A percentile compares a stretch with the other conserved stretches of the same genome.
Evolutionary conservation across 2,888 invertebrate species (phyloP).

Genomic region (Sarcophaga carnaria): DNA sequence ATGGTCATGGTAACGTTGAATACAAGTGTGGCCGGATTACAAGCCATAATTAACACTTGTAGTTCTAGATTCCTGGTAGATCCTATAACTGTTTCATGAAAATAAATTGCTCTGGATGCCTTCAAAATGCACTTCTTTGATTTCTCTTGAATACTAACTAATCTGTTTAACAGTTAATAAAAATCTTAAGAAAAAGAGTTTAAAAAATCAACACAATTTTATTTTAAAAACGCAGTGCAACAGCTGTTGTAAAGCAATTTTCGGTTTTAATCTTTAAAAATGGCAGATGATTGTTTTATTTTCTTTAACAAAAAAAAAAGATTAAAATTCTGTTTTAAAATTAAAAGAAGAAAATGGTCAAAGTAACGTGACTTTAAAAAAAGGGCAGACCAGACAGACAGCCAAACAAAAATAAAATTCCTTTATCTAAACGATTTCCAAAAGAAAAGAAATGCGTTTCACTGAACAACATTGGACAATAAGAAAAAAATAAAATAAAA

Average conservation of each 20-base stretch:
- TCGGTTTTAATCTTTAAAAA: conserved; percentile 19
- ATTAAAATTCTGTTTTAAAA: conserved; percentile 33
- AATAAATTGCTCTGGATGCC: too few species aligned
- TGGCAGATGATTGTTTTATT: conserved; percentile 61
- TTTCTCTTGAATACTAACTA: not conserved
- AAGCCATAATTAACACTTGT: too few species aligned
- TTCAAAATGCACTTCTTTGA: too few species aligned
- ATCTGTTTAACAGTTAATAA: conserved; percentile 12
- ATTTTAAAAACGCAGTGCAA: not conserved
- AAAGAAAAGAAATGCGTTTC: not conserved
- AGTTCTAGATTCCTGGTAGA: too few species aligned
- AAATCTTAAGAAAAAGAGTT: not conserved
- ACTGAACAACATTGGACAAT: conserved; percentile 3
- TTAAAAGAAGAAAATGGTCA: conserved; percentile 57
- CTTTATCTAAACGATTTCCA: conserved; percentile 31
- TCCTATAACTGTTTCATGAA: too few species aligned
- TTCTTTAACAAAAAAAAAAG: conserved; percentile 34
- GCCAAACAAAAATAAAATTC: conserved; percentile 27
- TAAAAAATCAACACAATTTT: conserved; percentile 1
- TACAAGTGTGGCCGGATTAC: too few species aligned
- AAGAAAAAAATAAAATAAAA: not conserved
- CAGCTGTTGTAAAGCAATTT: conserved; percentile 53
- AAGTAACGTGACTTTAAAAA: conserved; percentile 49
- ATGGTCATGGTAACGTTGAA: too few species aligned
- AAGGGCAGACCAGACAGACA: conserved; percentile 16